phyloP scores from a whole-genome alignment of 2,888 invertebrate species.

The Ferdinandea cuprea region DNA sequence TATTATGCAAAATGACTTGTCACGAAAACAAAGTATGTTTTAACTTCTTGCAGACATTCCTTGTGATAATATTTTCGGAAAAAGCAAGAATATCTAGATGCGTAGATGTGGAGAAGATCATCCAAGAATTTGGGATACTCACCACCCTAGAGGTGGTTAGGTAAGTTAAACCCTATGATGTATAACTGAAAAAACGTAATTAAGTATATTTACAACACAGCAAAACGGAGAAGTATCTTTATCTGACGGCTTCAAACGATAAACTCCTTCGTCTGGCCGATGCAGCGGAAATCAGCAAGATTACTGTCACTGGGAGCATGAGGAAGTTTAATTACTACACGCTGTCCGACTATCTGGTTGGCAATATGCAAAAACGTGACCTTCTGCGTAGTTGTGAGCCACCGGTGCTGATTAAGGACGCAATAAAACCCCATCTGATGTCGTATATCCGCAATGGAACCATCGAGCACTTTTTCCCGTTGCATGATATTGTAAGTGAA shows the following conservation, averaged over 20 bases:
- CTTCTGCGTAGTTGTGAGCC: constrained; percentile 86
- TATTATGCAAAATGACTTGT: no score
- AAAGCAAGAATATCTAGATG: constrained; percentile 80
- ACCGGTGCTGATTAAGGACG: constrained; percentile 87
- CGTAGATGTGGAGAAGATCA: constrained; percentile 81
- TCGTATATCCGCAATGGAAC: constrained; percentile 81
- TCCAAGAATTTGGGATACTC: constrained; percentile 81
- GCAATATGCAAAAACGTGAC: constrained; percentile 83
- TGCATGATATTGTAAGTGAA: constrained; percentile 85
- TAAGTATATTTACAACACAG: constrained; percentile 71
- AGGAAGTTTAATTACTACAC: constrained; percentile 85
- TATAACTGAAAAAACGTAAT: not conserved
- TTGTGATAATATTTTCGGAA: constrained; percentile 81
- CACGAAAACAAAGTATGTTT: not conserved
- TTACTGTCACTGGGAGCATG: constrained; percentile 84
- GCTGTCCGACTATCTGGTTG: constrained; percentile 79
- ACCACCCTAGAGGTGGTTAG: constrained; percentile 81
- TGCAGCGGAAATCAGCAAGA: constrained; percentile 86
- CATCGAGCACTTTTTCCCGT: constrained; percentile 86
- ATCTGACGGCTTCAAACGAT: constrained; percentile 86
- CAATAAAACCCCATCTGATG: constrained; percentile 80
- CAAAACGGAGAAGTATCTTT: constrained; percentile 82
- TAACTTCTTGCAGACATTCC: constrained; percentile 78
- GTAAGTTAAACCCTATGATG: constrained; percentile 63
- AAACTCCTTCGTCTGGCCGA: constrained; percentile 87